phyloP scores from a whole-genome alignment of 2,888 invertebrate genomes.

The Drosophila falleni region DNA sequence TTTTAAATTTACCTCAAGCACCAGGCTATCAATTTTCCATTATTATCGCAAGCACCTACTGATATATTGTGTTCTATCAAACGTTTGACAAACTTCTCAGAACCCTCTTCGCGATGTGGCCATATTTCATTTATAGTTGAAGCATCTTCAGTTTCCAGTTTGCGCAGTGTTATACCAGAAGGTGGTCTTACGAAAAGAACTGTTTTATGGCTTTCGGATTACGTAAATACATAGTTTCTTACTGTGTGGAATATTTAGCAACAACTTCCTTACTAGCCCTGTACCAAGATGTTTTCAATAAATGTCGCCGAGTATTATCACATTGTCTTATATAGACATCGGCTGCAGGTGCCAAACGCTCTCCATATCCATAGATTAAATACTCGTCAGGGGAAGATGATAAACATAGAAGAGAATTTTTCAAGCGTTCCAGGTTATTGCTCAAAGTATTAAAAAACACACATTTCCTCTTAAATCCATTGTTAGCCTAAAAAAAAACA shows the following conservation, averaged over 20 bases:
- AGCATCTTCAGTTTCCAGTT: conserved; percentile 59
- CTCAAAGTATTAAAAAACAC: conserved; percentile 69
- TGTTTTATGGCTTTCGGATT: background rate
- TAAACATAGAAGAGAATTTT: background rate
- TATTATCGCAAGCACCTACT: conserved; percentile 72
- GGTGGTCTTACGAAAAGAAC: conserved; percentile 57
- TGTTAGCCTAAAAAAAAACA: conserved; percentile 14
- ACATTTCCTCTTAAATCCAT: background rate
- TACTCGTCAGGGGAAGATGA: conserved; percentile 11
- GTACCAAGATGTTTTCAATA: conserved; percentile 64
- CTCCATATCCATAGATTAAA: conserved; percentile 55
- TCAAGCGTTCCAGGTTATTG: conserved; percentile 57
- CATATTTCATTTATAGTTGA: conserved; percentile 70
- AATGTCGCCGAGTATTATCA: background rate
- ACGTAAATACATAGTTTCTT: conserved; percentile 14
- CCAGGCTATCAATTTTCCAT: conserved; percentile 79
- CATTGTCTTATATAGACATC: conserved; percentile 39
- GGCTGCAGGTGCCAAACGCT: conserved; percentile 53
- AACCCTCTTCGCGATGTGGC: conserved; percentile 70
- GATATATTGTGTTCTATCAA: conserved; percentile 72
- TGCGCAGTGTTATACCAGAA: conserved; percentile 52
- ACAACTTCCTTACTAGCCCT: conserved; percentile 63
- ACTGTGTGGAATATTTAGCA: conserved; percentile 66
- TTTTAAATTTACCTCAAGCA: conserved; percentile 77
- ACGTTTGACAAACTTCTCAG: conserved; percentile 60